Evolutionary conservation across 2,888 invertebrate genomes (phyloP), one percentile per base, ranked within the genome.

Genomic region (Dicycla oo): DNA sequence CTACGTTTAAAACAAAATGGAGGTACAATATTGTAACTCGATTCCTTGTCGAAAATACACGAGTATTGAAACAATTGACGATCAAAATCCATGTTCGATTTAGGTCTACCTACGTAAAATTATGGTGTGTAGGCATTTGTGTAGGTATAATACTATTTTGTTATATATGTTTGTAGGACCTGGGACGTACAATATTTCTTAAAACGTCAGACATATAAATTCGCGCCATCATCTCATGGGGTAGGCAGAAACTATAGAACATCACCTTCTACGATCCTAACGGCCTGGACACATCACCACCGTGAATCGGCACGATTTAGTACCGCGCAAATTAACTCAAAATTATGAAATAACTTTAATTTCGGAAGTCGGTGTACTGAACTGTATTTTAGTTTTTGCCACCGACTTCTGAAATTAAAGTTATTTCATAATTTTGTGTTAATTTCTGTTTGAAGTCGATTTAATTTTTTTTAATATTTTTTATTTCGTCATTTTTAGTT

Each of bases 41-140:
- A 80, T 73, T 69, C 75, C 66, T 73, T 69, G 63, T 73, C 30
- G 26, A 58, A 49, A 45, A 20, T 45, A 73, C 66, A 66, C n/a
- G 58, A 49, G 49, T 78, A 67, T 53, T 71, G 45, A 20, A 75
- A 66, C 54, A 60, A 70, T 45, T 67, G 66, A 75, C 63, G 18
- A 56, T 70, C 34, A 63, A 43, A 65, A 65, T 13, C 34, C 66
- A 40, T 78, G 75, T 78, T 58, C 66, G 43, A 73, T 66, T 66
- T 65, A n/a, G n/a, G n/a, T n/a, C n/a, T n/a, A n/a, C n/a, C n/a
- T n/a, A 61, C 51, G 47, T 49, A 49, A 51, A 43, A 20, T 68
- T 61, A 23, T 54, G 13, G 40, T 43, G 45, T 49, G 56, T 20
- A 4, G 30, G 13, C 56, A 18, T 18, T 30, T 43, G 45, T 49